Evolutionary conservation across 35 echinoderm and acorn worm genomes (phyloP), one percentile per base, ranked within the genome.

Genomic region (Heliocidaris erythrogramma): DNA sequence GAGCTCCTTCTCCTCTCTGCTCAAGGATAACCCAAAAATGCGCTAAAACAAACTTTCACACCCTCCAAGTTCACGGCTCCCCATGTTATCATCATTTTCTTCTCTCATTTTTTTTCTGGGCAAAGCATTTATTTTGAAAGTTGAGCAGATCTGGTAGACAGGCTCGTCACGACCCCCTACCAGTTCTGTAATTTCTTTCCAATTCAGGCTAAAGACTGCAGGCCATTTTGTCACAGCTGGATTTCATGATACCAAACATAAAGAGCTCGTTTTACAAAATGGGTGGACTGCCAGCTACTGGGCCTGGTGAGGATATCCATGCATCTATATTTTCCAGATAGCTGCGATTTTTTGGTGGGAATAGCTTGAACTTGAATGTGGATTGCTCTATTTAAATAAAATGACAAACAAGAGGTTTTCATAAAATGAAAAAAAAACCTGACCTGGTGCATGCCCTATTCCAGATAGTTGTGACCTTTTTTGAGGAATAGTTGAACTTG

Each of bases 191-290:
- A 92, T 92, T 92, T 92, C 91, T 92, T 50, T 92, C 91, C 91
- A 92, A 92, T 92, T 92, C 91, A 59, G 16, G 24, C 91, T 92
- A 92, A 92, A 92, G 91, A 92, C 91, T 92, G 47, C 91, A 12
- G 91, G 91, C 91, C 91, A 92, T 92, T 92, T 92, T 30, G 48
- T 92, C 91, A 52, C 91, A 92, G 91, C 91, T 52, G 91, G 91
- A 59, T 48, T 92, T 11, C 91, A 32, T 42, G 87, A 32, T 48
- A 89, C 31, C 47, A 48, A 89, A 89, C 87, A 89, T 42, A 48
- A 89, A 89, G 47, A n/a, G 65, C 65, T 78, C 65, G 65, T 21
- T 78, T 78, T 78, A 78, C 65, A 78, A 18, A 27, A 78, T 78
- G 65, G 65, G 21, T 18, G 65, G 65, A 78, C 65, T 78, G 8